Evolutionary conservation across 2,113 vertebrate species (phyloP).

Genomic region (Siniperca knerii): DNA sequence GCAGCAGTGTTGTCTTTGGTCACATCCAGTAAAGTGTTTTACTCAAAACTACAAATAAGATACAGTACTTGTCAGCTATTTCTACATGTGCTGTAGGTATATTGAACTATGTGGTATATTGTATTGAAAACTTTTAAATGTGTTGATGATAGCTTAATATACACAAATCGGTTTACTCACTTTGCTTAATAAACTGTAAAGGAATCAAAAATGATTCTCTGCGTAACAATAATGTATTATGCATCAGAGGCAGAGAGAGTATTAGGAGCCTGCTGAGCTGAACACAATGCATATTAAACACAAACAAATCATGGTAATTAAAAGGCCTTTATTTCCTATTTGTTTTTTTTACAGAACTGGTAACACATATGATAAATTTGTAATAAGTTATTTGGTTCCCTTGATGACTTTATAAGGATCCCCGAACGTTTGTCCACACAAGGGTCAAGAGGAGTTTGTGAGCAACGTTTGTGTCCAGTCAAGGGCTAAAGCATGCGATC

Average conservation of each 20-base stretch:
- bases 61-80: conserved; percentile 5
- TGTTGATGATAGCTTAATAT: conserved; percentile 24
- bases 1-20: conserved; percentile 11
- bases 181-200: conserved; percentile 63
- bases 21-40: conserved; percentile 15
- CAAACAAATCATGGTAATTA: conserved; percentile 78
- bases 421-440: conserved; percentile 82
- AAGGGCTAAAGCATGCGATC: conserved; percentile 89
- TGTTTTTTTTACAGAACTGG: conserved; percentile 86
- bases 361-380: conserved; percentile 88
- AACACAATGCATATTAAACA: conserved; percentile 53
- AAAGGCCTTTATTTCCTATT: conserved; percentile 90
- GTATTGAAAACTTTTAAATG: conserved; percentile 36
- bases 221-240: conserved; percentile 20
- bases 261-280: background rate
- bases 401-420: conserved; percentile 85
- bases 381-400: conserved; percentile 88
- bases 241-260: conserved; percentile 6
- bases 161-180: conserved; percentile 44
- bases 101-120: conserved; percentile 20
- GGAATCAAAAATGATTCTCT: conserved; percentile 16
- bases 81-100: conserved; percentile 21
- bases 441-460: conserved; percentile 83
- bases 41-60: conserved; percentile 6
- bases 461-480: conserved; percentile 86